Conservation (phyloP, 2,113 vertebrate genomes). For the Sturnira hondurensis region DNA sequence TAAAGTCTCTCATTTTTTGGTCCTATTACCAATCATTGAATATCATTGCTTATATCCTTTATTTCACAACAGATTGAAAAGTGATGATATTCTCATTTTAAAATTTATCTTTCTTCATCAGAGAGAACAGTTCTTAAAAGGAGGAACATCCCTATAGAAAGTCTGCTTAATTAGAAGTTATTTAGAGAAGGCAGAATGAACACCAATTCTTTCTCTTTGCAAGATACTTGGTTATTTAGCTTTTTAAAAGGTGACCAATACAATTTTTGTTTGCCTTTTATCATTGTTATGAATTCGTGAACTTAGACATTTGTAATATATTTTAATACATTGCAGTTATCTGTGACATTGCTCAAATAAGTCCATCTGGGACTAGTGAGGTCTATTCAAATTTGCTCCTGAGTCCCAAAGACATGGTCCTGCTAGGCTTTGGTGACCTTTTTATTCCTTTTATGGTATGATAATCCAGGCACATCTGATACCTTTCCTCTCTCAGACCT, state of each 20-base stretch:
- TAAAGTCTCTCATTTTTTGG: not conserved
- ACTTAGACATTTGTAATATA: not conserved
- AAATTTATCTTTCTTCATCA: not conserved
- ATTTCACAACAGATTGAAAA: not conserved
- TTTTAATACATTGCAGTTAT: not conserved
- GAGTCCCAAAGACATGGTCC: not conserved
- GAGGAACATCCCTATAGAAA: not conserved
- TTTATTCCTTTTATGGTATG: not conserved
- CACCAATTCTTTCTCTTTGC: not conserved
- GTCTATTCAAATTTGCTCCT: not conserved
- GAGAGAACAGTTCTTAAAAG: not conserved
- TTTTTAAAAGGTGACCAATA: not conserved
- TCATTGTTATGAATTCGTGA: not conserved
- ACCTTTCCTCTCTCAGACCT: not conserved
- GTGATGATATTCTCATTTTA: not conserved
- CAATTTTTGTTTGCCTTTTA: not conserved
- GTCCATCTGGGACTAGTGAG: not conserved
- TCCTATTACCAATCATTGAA: not conserved
- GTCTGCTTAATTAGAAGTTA: not conserved
- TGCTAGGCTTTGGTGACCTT: not conserved
- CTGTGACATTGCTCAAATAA: not conserved
- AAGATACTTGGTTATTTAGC: not conserved
- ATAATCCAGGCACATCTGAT: not conserved
- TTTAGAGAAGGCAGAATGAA: not conserved
- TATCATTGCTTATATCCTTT: not conserved